Conservation (phyloP, 2,113 vertebrate species). For the Stercorarius parasiticus region DNA sequence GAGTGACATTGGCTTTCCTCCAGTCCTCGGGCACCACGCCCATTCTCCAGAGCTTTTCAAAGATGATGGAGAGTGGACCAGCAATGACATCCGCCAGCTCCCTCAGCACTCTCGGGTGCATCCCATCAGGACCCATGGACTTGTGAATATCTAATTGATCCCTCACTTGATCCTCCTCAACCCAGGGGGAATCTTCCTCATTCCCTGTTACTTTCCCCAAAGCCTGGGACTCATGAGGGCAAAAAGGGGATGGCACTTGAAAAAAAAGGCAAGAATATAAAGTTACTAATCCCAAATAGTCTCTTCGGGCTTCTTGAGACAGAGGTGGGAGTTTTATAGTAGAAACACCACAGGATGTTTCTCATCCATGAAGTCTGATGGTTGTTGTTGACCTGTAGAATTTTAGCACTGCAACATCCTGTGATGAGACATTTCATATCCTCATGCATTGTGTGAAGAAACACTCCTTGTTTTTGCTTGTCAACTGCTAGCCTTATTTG, state of each 20-base stretch:
- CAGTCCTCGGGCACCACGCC: no score
- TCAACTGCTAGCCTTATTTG: neutral
- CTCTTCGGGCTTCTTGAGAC: neutral
- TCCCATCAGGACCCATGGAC: no score
- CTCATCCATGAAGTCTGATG: neutral
- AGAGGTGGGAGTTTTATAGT: neutral
- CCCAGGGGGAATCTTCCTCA: no score
- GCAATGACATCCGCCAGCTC: no score
- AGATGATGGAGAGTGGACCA: no score
- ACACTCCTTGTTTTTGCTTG: neutral
- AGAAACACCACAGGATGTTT: neutral
- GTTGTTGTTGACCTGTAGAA: neutral
- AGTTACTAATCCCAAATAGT: neutral
- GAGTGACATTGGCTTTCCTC: no score
- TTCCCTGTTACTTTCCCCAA: no score
- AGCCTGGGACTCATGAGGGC: no score
- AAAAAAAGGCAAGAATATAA: neutral
- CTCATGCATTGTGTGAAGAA: neutral
- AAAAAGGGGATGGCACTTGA: neutral
- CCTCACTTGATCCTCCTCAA: no score
- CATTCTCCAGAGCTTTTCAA: no score
- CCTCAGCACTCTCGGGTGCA: no score
- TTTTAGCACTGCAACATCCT: neutral
- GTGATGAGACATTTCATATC: neutral
- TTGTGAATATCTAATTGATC: no score